Evolutionary conservation across 2,113 vertebrate genomes (phyloP).

Genomic region (Phyllopteryx taeniolatus): DNA sequence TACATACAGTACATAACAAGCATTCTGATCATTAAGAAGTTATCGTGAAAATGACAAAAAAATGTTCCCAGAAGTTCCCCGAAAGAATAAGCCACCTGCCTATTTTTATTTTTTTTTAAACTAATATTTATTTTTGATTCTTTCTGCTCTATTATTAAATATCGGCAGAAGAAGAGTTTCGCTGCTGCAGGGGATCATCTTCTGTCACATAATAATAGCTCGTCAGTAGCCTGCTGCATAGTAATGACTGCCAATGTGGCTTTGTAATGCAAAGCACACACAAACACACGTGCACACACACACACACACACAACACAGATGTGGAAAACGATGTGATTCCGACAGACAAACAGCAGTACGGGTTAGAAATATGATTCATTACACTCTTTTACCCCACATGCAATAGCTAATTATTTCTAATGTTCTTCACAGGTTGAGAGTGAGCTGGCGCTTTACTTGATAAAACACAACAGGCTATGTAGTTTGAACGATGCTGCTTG

Average conservation of each 20-base stretch:
- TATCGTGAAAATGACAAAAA: too few species aligned
- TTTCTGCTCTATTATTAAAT: not conserved
- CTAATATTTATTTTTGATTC: not conserved
- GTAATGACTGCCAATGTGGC: constrained; percentile 51
- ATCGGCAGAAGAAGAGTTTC: not conserved
- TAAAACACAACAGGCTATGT: constrained; percentile 19
- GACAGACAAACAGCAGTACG: constrained; percentile 30
- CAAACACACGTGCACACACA: constrained; percentile 26
- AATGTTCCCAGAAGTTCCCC: too few species aligned
- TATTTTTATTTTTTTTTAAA: too few species aligned
- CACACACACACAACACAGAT: constrained; percentile 10
- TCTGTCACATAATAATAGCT: constrained; percentile 16
- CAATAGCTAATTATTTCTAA: constrained; percentile 61
- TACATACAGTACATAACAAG: too few species aligned
- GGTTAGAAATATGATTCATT: constrained; percentile 25
- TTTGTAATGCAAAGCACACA: constrained; percentile 28
- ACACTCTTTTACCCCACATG: constrained; percentile 26
- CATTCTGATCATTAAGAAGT: too few species aligned
- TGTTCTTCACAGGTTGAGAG: constrained; percentile 9
- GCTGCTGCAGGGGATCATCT: constrained; percentile 26
- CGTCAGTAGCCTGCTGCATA: constrained; percentile 53
- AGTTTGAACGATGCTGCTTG: constrained; percentile 25
- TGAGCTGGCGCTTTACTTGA: not conserved
- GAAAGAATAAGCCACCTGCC: too few species aligned
- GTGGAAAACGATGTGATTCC: not conserved